These are phyloP conservation scores for Trachythela sp. DNA, from an alignment of 64 coral and sea anemone genomes.

Conservation along the genomic window DNA sequence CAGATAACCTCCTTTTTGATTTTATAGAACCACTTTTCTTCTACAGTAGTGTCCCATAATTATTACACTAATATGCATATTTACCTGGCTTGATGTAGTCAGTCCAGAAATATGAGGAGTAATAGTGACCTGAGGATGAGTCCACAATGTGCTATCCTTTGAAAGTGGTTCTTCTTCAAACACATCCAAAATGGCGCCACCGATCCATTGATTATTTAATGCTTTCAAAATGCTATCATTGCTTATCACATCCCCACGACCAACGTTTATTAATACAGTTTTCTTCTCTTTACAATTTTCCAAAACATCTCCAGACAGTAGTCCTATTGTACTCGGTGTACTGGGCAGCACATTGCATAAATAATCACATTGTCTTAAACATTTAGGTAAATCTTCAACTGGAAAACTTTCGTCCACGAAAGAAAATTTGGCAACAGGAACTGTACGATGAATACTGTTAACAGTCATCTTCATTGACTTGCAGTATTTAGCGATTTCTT, in stretches of 20 bases:
- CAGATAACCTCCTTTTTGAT: too few relatives aligned
- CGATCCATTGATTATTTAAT: constrained; percentile 73
- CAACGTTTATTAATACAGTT: constrained; percentile 74
- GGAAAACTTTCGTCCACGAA: constrained; percentile 64
- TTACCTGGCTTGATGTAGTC: neutral
- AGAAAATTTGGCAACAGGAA: constrained; percentile 23
- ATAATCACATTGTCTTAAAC: constrained; percentile 80
- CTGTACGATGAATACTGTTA: constrained; percentile 54
- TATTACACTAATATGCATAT: neutral
- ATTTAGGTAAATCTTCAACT: constrained; percentile 38
- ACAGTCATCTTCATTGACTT: constrained; percentile 81
- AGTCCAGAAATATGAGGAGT: constrained; percentile 62
- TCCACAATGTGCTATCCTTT: constrained; percentile 73
- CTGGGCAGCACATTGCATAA: constrained; percentile 82
- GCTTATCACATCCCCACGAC: constrained; percentile 73
- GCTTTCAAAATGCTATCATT: constrained; percentile 64
- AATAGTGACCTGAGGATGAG: constrained; percentile 65
- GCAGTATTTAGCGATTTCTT: constrained; percentile 56
- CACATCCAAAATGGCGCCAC: constrained; percentile 85
- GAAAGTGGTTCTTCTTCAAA: constrained; percentile 77
- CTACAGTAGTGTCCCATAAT: too few relatives aligned
- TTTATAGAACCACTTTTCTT: too few relatives aligned
- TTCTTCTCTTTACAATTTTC: constrained; percentile 62
- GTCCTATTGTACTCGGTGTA: constrained; percentile 60
- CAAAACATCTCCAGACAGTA: constrained; percentile 67